Evolutionary conservation across 2,113 vertebrate species (phyloP).

Genomic region (Mesitornis unicolor): DNA sequence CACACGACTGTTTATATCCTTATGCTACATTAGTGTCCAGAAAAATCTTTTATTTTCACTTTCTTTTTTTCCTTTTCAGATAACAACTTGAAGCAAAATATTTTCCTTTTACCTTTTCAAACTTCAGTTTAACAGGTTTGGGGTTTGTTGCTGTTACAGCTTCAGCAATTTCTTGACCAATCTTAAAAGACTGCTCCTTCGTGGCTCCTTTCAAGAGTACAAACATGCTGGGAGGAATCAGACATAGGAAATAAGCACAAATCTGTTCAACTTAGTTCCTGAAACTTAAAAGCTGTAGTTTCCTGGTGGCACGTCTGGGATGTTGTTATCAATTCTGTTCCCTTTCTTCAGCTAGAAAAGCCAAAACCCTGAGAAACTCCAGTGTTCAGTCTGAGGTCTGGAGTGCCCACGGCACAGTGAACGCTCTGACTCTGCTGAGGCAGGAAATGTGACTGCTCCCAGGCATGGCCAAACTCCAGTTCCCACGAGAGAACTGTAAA

Average conservation of each 20-base stretch:
- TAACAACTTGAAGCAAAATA: background rate
- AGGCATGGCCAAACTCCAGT: background rate
- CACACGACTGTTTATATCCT: background rate
- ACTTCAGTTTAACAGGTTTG: constrained; percentile 94
- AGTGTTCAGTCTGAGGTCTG: background rate
- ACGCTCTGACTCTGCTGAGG: background rate
- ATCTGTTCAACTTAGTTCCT: background rate
- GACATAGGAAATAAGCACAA: background rate
- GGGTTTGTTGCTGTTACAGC: constrained; percentile 97
- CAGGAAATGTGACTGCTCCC: background rate
- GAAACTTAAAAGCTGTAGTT: background rate
- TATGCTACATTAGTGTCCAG: background rate
- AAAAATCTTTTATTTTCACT: background rate
- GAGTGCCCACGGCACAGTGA: background rate
- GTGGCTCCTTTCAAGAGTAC: constrained; percentile 95
- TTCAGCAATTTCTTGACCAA: constrained; percentile 95
- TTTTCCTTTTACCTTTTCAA: constrained; percentile 90
- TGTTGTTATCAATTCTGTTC: background rate
- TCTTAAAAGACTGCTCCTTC: constrained; percentile 97
- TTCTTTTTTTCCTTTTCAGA: background rate
- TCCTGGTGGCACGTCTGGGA: background rate
- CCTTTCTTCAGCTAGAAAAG: background rate
- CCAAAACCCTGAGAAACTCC: background rate
- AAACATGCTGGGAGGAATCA: constrained; percentile 86
- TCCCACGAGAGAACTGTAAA: background rate